Evolutionary conservation across 2,113 vertebrate species (phyloP).

Genomic region (Oreocharis arfaki): DNA sequence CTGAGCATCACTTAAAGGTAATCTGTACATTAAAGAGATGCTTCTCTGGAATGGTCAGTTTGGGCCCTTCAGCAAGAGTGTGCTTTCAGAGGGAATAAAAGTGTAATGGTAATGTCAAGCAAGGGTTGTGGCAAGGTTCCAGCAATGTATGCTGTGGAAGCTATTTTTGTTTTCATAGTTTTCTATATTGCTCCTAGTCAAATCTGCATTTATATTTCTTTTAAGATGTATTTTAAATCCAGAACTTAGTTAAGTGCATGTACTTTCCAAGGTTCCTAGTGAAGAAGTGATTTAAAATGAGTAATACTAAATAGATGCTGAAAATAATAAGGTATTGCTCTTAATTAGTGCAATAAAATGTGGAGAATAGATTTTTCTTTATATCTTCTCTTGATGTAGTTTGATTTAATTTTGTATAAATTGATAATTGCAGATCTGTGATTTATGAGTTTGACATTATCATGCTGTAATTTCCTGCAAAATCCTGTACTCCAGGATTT

Average conservation of each 20-base stretch:
- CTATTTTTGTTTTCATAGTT: background rate
- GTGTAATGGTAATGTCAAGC: background rate
- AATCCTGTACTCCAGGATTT: background rate
- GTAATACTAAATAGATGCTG: background rate
- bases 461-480: background rate
- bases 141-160: background rate
- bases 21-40: background rate
- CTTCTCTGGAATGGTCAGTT: slow-evolving; percentile 13
- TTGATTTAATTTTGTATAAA: background rate
- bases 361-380: background rate
- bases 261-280: background rate
- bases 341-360: background rate
- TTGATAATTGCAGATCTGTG: background rate
- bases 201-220: background rate
- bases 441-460: background rate
- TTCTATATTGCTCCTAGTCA: background rate
- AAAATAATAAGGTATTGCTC: background rate
- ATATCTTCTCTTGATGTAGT: background rate
- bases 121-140: background rate
- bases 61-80: slow-evolving; percentile 8
- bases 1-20: background rate
- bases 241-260: background rate
- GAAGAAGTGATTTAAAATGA: background rate
- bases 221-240: background rate
- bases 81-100: background rate